Base-by-base conservation (phyloP, 1,140 invertebrate species). In the Drosophila subpulchrella region DNA sequence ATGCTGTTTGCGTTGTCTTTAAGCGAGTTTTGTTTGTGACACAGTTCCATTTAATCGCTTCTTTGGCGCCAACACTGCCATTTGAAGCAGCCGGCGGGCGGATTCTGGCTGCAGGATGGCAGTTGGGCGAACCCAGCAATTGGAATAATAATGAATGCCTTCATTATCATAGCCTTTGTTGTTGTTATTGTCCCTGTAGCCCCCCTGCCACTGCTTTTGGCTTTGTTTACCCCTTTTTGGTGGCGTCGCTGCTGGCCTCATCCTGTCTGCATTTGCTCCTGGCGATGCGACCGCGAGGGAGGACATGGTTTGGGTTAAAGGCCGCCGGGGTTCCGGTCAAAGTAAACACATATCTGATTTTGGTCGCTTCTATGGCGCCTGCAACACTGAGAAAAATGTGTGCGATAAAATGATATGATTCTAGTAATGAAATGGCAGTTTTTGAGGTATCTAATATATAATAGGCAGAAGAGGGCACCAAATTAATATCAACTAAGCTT, bases 81-180 rank as follows among this genome's bases (percentile, higher is more conserved):
- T 77, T 83, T 60, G 58, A 54, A 68, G 67, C 72, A 58, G 46
- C 27, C 36, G 36, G 24, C 41, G 38, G 75, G 41, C 34, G 46
- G 59, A 68, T 30, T 48, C 46, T 44, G 44, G 13, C 34, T 8
- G 50, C 42, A 42, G 46, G 51, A 51, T 34, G 72, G 57, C 32
- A 50, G 48, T 34, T 36, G 56, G 66, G 47, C 58, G 62, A 56
- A 67, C 67, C 80, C 48, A 78, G 79, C 85, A 84, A 80, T 89
- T 70, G 76, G 84, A 80, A 84, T 89, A 89, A 89, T 89, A 88
- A 88, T 88, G 83, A 88, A 88, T 89, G 76, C 81, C 68, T 89
- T 88, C 74, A 88, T 88, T 88, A 88, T 89, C 80, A 89, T 88
- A 89, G 80, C 72, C 48, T 60, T 55, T 48, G 50, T 65, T 73